phyloP scores from a whole-genome alignment of 1,140 invertebrate genomes.

The Lineus longissimus region DNA sequence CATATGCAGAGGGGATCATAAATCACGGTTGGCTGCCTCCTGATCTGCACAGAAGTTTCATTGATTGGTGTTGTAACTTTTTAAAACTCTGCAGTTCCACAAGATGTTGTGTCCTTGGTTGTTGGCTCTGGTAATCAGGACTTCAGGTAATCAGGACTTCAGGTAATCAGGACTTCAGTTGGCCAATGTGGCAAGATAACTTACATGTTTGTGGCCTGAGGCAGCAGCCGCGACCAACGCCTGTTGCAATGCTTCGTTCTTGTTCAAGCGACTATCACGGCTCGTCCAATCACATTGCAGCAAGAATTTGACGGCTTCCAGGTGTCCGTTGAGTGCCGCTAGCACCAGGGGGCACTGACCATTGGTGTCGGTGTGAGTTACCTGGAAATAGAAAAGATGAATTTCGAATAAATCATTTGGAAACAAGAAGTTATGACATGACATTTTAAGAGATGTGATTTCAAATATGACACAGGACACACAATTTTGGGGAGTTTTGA shows the following conservation, averaged over 20 bases:
- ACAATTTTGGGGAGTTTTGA: no score
- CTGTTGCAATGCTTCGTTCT: slow-evolving; percentile 67
- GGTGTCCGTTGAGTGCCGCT: slow-evolving; percentile 78
- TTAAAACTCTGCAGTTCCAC: no score
- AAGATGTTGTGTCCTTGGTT: no score
- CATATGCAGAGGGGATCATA: no score
- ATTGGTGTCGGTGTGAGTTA: slow-evolving; percentile 67
- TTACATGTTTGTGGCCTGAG: slow-evolving; percentile 74
- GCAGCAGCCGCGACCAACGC: slow-evolving; percentile 83
- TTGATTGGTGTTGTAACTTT: no score
- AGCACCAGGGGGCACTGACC: slow-evolving; percentile 85
- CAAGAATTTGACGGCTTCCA: slow-evolving; percentile 79
- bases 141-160: no score
- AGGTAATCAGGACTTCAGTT: no score
- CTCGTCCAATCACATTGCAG: slow-evolving; percentile 75
- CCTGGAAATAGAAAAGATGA: slow-evolving; percentile 31
- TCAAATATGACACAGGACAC: no score
- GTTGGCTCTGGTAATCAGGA: no score
- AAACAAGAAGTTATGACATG: not conserved
- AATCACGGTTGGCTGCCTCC: no score
- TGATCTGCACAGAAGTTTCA: no score
- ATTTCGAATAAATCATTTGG: not conserved
- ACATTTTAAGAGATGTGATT: not conserved
- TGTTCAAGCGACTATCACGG: slow-evolving; percentile 54
- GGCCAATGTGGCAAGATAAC: slow-evolving; percentile 3